Conservation (phyloP, 2,797 vertebrate species). For the Sebastiscus albofasciatus region DNA sequence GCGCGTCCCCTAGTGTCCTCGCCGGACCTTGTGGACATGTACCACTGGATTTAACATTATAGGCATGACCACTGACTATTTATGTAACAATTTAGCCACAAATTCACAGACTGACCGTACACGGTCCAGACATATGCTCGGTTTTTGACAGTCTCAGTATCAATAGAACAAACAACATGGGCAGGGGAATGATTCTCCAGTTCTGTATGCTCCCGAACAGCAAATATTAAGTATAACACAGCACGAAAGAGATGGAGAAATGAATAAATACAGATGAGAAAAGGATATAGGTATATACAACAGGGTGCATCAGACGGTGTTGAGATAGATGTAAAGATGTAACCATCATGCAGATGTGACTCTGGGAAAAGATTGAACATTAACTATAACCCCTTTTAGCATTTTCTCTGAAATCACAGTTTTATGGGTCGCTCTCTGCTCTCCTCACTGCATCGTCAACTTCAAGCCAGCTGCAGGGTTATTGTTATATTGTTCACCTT, state of each 20-base stretch:
- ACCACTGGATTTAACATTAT: too few species aligned
- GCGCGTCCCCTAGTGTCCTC: too few species aligned
- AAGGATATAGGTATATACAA: background rate
- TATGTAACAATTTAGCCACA: too few species aligned
- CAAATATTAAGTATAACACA: conserved; percentile 4
- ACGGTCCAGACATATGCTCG: too few species aligned
- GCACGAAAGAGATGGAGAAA: background rate
- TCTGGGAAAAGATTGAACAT: background rate
- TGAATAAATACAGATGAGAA: background rate
- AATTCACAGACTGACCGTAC: too few species aligned
- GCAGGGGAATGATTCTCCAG: background rate
- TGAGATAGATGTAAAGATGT: background rate
- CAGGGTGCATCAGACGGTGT: background rate
- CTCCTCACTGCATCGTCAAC: background rate
- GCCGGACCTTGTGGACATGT: too few species aligned
- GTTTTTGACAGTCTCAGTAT: background rate
- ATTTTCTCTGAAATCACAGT: background rate
- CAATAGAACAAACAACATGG: background rate
- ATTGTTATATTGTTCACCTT: background rate
- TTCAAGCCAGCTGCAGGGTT: background rate
- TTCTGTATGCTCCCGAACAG: background rate
- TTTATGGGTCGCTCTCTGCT: background rate
- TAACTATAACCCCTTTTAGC: background rate
- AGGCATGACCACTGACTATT: too few species aligned
- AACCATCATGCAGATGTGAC: background rate